A percentile compares a stretch with the other conserved stretches of the same genome.
Conservation (phyloP, 1,140 invertebrate genomes). For the Halesus radiatus region DNA sequence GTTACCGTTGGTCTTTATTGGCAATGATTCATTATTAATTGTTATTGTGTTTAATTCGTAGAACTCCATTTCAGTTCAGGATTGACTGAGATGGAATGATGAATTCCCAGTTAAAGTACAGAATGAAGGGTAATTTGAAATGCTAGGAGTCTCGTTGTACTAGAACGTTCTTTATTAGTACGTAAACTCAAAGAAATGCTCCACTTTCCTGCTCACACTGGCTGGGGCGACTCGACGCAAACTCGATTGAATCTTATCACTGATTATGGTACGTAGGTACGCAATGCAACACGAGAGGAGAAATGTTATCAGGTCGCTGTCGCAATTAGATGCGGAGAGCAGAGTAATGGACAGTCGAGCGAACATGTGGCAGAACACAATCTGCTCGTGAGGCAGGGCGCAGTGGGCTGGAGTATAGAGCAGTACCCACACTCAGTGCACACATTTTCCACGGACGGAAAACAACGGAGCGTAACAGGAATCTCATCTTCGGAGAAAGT, state of each 20-base stretch:
- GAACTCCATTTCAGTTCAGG: no score
- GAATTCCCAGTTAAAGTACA: no score
- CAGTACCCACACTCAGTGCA: no score
- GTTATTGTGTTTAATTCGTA: no score
- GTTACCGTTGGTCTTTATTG: no score
- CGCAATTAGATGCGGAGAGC: not conserved
- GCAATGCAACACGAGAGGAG: not conserved
- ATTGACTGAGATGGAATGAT: no score
- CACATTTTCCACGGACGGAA: conserved; percentile 5
- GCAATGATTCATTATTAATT: no score
- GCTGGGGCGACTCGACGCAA: not conserved
- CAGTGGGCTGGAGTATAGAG: no score
- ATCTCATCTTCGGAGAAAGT: conserved; percentile 16
- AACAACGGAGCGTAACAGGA: conserved; percentile 1
- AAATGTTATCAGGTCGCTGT: conserved; percentile 2
- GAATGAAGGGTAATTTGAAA: no score
- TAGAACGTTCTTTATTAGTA: not conserved
- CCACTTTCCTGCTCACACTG: not conserved
- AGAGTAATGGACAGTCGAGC: not conserved
- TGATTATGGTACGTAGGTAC: not conserved
- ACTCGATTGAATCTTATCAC: not conserved
- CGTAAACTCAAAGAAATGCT: not conserved
- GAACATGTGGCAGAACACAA: not conserved
- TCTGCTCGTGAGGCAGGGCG: not conserved
- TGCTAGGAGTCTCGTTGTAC: no score